Conservation (phyloP, 2,797 vertebrate species). For the Uromys caudimaculatus region DNA sequence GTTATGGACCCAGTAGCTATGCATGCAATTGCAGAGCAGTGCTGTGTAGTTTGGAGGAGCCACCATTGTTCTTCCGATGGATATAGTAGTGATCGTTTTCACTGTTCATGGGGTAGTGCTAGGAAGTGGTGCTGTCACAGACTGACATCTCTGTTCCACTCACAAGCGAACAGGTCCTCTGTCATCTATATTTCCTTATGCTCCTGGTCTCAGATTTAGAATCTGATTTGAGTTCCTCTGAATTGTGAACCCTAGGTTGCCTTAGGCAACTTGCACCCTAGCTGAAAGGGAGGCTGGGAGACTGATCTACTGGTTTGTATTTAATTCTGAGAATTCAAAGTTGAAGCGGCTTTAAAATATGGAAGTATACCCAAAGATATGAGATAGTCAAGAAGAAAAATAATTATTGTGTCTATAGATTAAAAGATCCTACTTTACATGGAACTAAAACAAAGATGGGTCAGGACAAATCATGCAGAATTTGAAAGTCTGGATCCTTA, state of each 20-base stretch:
- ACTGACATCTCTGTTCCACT: neutral
- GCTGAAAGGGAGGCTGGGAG: slow-evolving; percentile 1
- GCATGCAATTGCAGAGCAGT: neutral
- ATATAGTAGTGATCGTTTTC: neutral
- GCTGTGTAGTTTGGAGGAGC: neutral
- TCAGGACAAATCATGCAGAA: neutral
- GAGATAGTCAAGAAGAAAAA: slow-evolving; percentile 14
- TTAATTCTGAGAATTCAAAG: neutral
- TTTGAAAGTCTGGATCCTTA: neutral
- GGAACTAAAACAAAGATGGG: neutral
- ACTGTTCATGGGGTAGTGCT: neutral
- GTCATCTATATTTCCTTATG: neutral
- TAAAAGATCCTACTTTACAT: neutral
- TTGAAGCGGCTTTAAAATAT: neutral
- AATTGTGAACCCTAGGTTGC: neutral
- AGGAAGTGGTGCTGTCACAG: neutral
- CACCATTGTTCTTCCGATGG: neutral
- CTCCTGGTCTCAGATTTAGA: neutral
- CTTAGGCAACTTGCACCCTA: neutral
- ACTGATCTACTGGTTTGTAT: neutral
- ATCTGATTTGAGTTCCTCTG: neutral
- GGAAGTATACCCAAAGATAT: neutral
- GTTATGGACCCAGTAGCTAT: no score
- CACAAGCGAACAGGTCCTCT: neutral
- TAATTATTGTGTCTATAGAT: neutral